Conservation (phyloP, 1,140 invertebrate genomes). For the Caenorhabditis inopinata region DNA sequence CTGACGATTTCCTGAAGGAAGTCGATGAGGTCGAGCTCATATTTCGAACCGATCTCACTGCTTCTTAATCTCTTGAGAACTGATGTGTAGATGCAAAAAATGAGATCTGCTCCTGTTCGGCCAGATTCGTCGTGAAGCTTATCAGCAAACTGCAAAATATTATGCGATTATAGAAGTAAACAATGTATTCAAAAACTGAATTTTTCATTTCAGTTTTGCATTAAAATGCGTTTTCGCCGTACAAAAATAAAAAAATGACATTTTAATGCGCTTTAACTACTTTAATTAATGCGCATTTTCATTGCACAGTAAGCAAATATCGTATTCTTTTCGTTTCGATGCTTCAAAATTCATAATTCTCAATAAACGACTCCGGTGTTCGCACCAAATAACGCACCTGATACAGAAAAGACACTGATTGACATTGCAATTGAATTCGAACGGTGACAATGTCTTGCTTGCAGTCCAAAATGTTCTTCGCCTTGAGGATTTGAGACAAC, state of each 20-base stretch:
- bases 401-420: background rate
- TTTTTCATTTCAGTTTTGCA: no score
- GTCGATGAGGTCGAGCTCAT: background rate
- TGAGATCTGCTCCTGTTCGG: background rate
- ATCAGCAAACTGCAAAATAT: background rate
- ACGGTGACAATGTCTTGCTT: slow-evolving; percentile 11
- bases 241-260: no score
- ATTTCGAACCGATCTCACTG: background rate
- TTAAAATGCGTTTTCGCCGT: no score
- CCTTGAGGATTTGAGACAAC: background rate
- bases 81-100: background rate
- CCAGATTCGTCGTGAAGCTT: background rate
- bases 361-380: no score
- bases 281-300: no score
- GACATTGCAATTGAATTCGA: background rate
- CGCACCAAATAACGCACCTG: background rate
- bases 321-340: no score
- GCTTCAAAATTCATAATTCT: no score
- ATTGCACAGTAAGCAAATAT: no score
- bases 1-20: slow-evolving; percentile 3
- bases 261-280: no score
- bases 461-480: background rate
- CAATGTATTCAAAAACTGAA: no score
- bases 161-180: no score
- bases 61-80: background rate